phyloP scores from a whole-genome alignment of 2,888 invertebrate genomes.

The Galeruca laticollis region DNA sequence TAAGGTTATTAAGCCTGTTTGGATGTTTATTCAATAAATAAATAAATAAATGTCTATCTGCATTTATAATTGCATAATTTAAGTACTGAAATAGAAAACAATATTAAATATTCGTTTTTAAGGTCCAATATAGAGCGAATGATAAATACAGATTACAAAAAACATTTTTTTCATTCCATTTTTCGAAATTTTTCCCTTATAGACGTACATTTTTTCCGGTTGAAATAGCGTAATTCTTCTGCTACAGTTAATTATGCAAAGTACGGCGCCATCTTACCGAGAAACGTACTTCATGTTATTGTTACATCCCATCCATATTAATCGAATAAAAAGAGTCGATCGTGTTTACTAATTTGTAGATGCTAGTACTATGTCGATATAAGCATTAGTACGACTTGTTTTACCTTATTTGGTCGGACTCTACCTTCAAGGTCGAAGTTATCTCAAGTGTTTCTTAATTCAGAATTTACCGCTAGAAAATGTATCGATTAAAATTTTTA shows the following conservation, averaged over 20 bases:
- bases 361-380: slow-evolving; percentile 42
- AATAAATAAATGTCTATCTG: too few relatives aligned
- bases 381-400: slow-evolving; percentile 44
- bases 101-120: too few relatives aligned
- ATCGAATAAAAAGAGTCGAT: slow-evolving; percentile 47
- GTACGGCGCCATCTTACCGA: slow-evolving; percentile 41
- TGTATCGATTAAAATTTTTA: neutral
- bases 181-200: too few relatives aligned
- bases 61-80: too few relatives aligned
- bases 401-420: slow-evolving; percentile 46
- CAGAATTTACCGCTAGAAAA: slow-evolving; percentile 5
- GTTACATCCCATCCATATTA: slow-evolving; percentile 45
- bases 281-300: slow-evolving; percentile 38
- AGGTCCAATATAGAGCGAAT: too few relatives aligned
- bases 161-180: too few relatives aligned
- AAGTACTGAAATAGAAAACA: too few relatives aligned
- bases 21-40: too few relatives aligned
- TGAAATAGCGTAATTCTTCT: neutral
- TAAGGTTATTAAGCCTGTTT: too few relatives aligned
- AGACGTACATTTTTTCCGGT: slow-evolving; percentile 11
- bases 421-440: slow-evolving; percentile 36
- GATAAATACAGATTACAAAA: too few relatives aligned
- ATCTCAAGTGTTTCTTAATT: slow-evolving; percentile 25
- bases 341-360: slow-evolving; percentile 52
- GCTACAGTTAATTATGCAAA: slow-evolving; percentile 41